Evolutionary conservation across 2,888 invertebrate species (phyloP), one percentile per base, ranked within the genome.

Genomic region (Machimus atricapillus): DNA sequence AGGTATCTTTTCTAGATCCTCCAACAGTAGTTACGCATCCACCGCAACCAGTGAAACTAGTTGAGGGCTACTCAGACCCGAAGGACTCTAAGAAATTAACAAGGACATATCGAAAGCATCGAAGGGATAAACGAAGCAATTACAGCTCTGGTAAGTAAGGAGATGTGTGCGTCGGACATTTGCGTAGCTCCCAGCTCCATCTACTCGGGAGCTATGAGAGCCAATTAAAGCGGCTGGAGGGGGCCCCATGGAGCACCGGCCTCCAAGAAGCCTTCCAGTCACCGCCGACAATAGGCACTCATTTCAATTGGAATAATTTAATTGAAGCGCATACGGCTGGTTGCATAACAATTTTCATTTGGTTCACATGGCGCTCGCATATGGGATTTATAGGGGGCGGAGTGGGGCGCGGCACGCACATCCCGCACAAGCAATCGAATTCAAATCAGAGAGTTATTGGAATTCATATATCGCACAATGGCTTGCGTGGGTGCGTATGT

Each of bases 21-120:
- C 88, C 89, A 85, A 74, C 87, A 85, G 88, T 89, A 88, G 56
- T 88, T 89, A 83, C 89, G 81, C 86, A 73, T 74, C 83, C 85
- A 86, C 85, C 79, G 79, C 85, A 87, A 40, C 81, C 85, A 76
- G 91, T 93, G 79, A 92, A 92, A 90, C 90, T 92, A 85, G 91
- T 92, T 89, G 92, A 93, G 89, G 93, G 92, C 83, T 92, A 92
- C 86, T 93, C 93, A 19, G 92, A 92, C 90, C 92, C 92, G 43
- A 92, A 93, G 89, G 92, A 92, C 87, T 91, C 92, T 40, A 92
- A 91, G 85, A 91, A 91, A 87, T 91, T 85, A 46, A 23, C 76
- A 56, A 87, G 86, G 86, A 86, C 76, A 78, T 43, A 87, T 86
- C 86, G 88, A 9, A 88, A 81, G 87, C 83, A 58, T 87, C 82